phyloP scores from a whole-genome alignment of 2,113 vertebrate species.

The Eublepharis macularius region DNA sequence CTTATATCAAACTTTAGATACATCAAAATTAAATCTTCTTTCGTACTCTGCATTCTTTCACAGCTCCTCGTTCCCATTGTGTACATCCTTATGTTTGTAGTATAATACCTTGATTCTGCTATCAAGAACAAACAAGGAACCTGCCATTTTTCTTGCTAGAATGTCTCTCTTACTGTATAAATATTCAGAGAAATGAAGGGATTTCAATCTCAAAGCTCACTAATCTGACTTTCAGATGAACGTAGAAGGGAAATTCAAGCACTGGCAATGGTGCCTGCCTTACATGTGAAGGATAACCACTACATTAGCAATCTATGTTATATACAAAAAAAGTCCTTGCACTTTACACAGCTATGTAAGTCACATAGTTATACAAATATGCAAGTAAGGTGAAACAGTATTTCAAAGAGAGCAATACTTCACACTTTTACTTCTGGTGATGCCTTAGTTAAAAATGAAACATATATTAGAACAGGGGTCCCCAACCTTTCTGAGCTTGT shows the following conservation, averaged over 20 bases:
- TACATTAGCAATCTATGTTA: not conserved
- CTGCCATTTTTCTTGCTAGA: not conserved
- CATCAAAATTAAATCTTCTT: not conserved
- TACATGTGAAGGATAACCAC: not conserved
- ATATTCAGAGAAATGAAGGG: not conserved
- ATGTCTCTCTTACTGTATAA: not conserved
- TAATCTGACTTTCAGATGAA: slow-evolving; percentile 3
- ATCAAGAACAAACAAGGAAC: slow-evolving; percentile 5
- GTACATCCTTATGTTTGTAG: not conserved
- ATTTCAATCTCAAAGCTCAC: slow-evolving; percentile 6
- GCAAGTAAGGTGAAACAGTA: fast-evolving
- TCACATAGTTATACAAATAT: too few species aligned
- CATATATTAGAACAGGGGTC: not conserved
- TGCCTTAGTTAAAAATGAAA: not conserved
- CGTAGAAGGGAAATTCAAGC: not conserved
- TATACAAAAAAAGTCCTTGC: not conserved
- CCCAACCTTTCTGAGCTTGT: too few species aligned
- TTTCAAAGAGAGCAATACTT: not conserved
- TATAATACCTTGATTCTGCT: slow-evolving; percentile 12
- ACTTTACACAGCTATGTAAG: not conserved
- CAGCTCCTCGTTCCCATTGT: not conserved
- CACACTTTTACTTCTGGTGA: not conserved
- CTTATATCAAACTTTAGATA: too few species aligned
- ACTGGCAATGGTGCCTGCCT: not conserved
- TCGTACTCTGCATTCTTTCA: not conserved